A percentile compares a stretch with the other conserved stretches of the same genome.
Evolutionary conservation across 2,797 vertebrate species (phyloP).

Genomic region (Enteromius argenteus): DNA sequence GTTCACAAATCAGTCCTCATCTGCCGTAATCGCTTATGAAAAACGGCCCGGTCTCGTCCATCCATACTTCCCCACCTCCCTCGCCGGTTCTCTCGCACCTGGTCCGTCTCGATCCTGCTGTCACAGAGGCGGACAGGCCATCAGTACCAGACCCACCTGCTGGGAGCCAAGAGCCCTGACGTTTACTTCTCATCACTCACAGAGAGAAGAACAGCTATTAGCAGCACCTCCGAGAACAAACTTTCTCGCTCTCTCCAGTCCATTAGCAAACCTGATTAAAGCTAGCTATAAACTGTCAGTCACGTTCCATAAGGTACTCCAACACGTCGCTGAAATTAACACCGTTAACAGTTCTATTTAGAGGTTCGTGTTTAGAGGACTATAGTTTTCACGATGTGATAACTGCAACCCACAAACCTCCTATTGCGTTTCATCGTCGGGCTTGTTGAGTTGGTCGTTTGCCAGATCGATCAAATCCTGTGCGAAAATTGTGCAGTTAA

Average conservation of each 20-base stretch:
- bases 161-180: conserved; percentile 64
- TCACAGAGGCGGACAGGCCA: conserved; percentile 61
- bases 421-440: background rate
- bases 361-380: conserved; percentile 15
- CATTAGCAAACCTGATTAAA: conserved; percentile 63
- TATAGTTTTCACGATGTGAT: conserved; percentile 19
- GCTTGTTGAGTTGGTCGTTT: conserved; percentile 36
- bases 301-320: conserved; percentile 32
- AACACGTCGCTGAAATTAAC: conserved; percentile 30
- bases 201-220: conserved; percentile 63
- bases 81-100: conserved; percentile 69
- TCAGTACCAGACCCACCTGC: conserved; percentile 62
- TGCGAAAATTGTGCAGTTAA: conserved; percentile 38
- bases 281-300: conserved; percentile 52
- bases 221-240: conserved; percentile 55
- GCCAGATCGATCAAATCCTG: conserved; percentile 41
- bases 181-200: conserved; percentile 68
- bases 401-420: conserved; percentile 23
- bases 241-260: conserved; percentile 62
- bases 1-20: conserved; percentile 44
- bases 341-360: conserved; percentile 27
- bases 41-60: background rate
- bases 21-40: conserved; percentile 14
- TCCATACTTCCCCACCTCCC: conserved; percentile 46
- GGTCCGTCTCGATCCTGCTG: conserved; percentile 64